Evolutionary conservation across 2,797 vertebrate species (phyloP).

Genomic region (Erethizon dorsatum): DNA sequence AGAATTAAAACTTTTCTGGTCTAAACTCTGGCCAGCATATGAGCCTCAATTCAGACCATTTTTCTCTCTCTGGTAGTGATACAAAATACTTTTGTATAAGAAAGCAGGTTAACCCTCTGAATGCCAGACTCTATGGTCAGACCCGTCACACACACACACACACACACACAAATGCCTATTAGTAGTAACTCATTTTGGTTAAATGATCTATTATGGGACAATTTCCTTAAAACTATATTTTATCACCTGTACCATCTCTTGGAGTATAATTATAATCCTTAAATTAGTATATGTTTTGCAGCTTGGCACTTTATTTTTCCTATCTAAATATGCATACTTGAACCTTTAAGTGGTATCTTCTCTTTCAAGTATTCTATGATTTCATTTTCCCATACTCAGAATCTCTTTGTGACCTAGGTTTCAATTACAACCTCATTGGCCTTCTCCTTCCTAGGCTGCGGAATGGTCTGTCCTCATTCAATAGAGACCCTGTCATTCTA

Average conservation of each 20-base stretch:
- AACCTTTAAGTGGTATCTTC: neutral
- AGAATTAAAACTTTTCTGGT: constrained; percentile 12
- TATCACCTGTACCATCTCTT: constrained; percentile 6
- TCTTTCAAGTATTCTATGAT: constrained; percentile 50
- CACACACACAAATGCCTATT: neutral
- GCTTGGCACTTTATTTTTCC: constrained; percentile 50
- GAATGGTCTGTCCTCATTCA: neutral
- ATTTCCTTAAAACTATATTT: constrained; percentile 38
- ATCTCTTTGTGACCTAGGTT: constrained; percentile 27
- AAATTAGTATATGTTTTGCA: constrained; percentile 18
- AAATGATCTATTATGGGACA: neutral
- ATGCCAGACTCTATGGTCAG: neutral
- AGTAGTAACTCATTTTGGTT: constrained; percentile 29
- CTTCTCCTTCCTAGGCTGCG: neutral
- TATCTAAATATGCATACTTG: neutral
- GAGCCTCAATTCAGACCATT: neutral
- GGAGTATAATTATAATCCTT: neutral
- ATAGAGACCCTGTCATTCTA: neutral
- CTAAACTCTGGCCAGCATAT: neutral
- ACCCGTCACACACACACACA: neutral
- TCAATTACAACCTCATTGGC: neutral
- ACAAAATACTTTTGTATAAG: constrained; percentile 1
- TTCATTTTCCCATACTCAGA: neutral
- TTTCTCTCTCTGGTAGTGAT: constrained; percentile 35
- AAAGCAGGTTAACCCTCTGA: neutral